A percentile compares a stretch with the other conserved stretches of the same genome.
These are phyloP conservation scores for Drosophila watanabei DNA, from an alignment of 1,140 invertebrate genomes.

Conservation along the genomic window DNA sequence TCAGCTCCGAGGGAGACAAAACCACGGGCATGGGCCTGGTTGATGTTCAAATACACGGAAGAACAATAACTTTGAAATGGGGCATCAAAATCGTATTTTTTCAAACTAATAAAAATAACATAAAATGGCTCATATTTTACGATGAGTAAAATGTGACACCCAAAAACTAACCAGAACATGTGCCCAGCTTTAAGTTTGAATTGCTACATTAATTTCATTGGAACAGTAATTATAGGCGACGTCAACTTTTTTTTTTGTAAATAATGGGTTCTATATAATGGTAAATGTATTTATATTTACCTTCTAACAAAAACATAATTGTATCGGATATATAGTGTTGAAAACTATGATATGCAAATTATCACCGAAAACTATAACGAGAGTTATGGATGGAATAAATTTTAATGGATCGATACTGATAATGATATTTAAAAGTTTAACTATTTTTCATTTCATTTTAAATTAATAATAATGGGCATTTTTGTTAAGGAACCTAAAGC, in stretches of 20 bases:
- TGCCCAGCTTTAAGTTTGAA: background rate
- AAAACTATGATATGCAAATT: background rate
- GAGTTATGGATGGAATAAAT: background rate
- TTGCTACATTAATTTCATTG: background rate
- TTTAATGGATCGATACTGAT: background rate
- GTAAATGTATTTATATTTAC: background rate
- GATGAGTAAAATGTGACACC: background rate
- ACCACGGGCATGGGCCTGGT: background rate
- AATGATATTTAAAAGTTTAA: background rate
- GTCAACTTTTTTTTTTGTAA: background rate
- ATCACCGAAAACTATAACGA: background rate
- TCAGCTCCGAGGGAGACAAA: background rate
- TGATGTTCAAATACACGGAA: background rate
- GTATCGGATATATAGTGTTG: background rate
- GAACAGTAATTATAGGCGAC: background rate
- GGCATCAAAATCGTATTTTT: conserved; percentile 8
- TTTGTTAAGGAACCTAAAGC: too few relatives aligned
- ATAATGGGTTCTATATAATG: background rate
- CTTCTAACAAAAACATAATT: background rate
- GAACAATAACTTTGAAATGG: conserved; percentile 12
- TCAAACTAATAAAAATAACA: conserved; percentile 3
- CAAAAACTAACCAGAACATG: background rate
- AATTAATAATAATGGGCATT: too few relatives aligned
- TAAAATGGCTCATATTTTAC: background rate
- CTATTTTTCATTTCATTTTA: too few relatives aligned